phyloP scores from a whole-genome alignment of 2,797 vertebrate genomes.

The Tokudaia muenninki region DNA sequence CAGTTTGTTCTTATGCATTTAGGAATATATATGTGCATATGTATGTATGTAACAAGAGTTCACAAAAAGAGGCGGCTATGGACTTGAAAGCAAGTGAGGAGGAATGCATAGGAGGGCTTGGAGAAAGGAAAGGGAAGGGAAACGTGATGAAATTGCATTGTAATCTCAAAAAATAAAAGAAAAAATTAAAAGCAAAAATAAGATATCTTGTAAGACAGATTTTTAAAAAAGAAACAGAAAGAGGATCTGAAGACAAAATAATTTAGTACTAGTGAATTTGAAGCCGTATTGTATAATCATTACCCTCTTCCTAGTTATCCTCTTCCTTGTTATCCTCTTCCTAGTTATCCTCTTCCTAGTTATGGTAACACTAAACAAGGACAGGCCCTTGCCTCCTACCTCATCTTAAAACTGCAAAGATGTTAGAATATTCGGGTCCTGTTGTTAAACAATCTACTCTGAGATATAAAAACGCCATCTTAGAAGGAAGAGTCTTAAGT shows the following conservation, averaged over 20 bases:
- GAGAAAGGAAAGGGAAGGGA: not conserved
- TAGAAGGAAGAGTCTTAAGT: not conserved
- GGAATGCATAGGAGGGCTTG: not conserved
- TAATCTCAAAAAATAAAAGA: not conserved
- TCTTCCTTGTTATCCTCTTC: not conserved
- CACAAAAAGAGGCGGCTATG: not conserved
- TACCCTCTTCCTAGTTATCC: not conserved
- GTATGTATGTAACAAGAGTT: not conserved
- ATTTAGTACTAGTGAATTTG: not conserved
- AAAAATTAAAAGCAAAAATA: not conserved
- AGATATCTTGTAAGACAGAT: not conserved
- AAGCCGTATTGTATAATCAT: not conserved
- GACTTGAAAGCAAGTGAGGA: not conserved
- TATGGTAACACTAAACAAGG: not conserved
- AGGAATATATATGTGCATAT: not conserved
- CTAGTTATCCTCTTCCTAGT: not conserved
- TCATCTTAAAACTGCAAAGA: not conserved
- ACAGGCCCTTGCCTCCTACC: not conserved
- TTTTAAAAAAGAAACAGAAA: not conserved
- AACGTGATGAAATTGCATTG: not conserved
- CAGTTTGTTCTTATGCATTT: not conserved
- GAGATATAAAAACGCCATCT: not conserved
- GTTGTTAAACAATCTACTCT: not conserved
- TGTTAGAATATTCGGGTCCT: not conserved
- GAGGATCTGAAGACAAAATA: not conserved